Evolutionary conservation across 2,797 vertebrate genomes (phyloP), one percentile per base, ranked within the genome.

Genomic region (Silurus lanzhouensis): DNA sequence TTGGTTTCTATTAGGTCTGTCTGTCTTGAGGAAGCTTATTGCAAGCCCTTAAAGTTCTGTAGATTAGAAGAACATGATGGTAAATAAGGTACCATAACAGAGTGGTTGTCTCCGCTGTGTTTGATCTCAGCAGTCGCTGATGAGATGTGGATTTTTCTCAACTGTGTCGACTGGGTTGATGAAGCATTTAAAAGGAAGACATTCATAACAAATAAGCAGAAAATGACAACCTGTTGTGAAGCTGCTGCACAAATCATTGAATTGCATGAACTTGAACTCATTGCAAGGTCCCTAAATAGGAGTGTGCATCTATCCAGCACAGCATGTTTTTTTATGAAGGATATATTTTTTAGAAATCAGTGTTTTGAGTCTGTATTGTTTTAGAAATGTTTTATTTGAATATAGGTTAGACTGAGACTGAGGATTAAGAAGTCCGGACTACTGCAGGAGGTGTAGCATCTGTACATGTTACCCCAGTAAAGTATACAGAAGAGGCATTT

Each of bases 21-120:
- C 55, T 60, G 27, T 38, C 57, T 13, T 31, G 75, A 60, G 75
- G 57, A 77, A 77, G 27, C 77, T 80, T 83, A 76, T 83, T 88
- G 71, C 79, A 52, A 77, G 81, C 52, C 46, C 72, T 79, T 13
- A 31, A 66, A 81, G 74, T 79, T 77, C 75, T 78, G 27, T 38
- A 31, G 19, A 38, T 3, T 38, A 55, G 13, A 19, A 44, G 57
- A 60, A 60, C 27, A 38, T 60, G 57, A 55, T 78, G 57, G 27
- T 83, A 82, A 86, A 83, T 75, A 61, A 78, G 19, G 82, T 60
- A 66, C 31, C 71, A 48, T 57, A 81, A 22, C 75, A 22, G 60
- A 81, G 68, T 85, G 60, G 58, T 74, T 66, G 20, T 44, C 68
- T 66, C 27, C 25, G n/a, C 60, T 66, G 48, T 58, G 31, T 58